Evolutionary conservation across 2,888 invertebrate species (phyloP), one percentile per base, ranked within the genome.

Genomic region (Cheiracanthium punctorium): DNA sequence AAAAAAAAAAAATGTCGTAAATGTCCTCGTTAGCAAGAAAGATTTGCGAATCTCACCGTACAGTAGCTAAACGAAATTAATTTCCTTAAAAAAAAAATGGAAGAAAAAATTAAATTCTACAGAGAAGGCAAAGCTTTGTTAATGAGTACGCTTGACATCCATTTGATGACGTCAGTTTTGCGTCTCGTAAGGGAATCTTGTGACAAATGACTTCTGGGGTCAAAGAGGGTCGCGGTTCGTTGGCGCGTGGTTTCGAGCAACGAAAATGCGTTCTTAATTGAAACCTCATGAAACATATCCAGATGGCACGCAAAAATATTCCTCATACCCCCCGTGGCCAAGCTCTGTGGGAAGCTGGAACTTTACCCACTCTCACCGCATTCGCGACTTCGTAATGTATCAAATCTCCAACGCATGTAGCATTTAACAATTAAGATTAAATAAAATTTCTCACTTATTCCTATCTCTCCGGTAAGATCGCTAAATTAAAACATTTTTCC

Each of bases 271-370:
- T 82, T 48, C 82, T 84, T 84, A 84, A 84, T 84, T 84, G 82
- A 84, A 84, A 77, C 82, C 77, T 77, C 73, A 84, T 84, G 82
- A 82, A 76, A 82, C 82, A 76, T 70, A 84, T 77, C 82, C 67
- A 77, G 82, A 77, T 84, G 77, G 73, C 82, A 76, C 58, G 32
- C 29, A 74, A 52, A 81, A 74, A 73, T 48, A 24, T 69, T 32
- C 52, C 64, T 70, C 72, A 2, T 58, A 71, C 77, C 82, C 77
- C 77, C 32, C 30, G 43, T 29, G 29, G 77, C 67, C 28, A 71
- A 29, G 28, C 32, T 29, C 69, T 77, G 82, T 84, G 82, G 82
- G 82, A 84, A 84, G 77, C 20, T 32, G 37, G 29, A 58, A 72
- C 32, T 67, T 64, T 65, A 67, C 37, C 24, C 30, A 77, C 77